These are phyloP conservation scores for Brachyistius frenatus DNA, from an alignment of 2,113 vertebrate species.

Conservation along the genomic window DNA sequence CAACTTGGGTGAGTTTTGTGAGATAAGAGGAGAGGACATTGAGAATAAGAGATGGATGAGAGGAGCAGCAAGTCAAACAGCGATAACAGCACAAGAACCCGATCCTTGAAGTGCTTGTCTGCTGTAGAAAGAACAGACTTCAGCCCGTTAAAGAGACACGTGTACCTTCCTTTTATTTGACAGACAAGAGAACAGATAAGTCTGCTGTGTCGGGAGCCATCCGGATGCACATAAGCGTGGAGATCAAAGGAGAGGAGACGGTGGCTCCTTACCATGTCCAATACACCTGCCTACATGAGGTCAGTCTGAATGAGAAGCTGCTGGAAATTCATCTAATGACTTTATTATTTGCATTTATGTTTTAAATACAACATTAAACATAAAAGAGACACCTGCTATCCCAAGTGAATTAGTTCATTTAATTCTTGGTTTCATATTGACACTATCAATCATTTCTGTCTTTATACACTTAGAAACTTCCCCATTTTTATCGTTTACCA, in stretches of 20 bases:
- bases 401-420: not conserved
- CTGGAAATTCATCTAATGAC: not conserved
- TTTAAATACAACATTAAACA: slow-evolving; percentile 18
- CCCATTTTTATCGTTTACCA: no score
- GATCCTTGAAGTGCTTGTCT: slow-evolving; percentile 38
- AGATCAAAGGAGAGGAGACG: slow-evolving; percentile 99
- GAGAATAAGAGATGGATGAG: slow-evolving; percentile 3
- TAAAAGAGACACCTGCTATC: slow-evolving; percentile 6
- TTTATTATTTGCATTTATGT: slow-evolving; percentile 21
- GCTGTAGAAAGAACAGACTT: slow-evolving; percentile 32
- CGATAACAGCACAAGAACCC: slow-evolving; percentile 28
- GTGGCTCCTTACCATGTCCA: slow-evolving; percentile 97
- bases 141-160: slow-evolving; percentile 25
- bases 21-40: slow-evolving; percentile 9
- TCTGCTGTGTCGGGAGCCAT: slow-evolving; percentile 97
- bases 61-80: slow-evolving; percentile 4
- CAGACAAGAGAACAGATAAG: slow-evolving; percentile 98
- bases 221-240: slow-evolving; percentile 97
- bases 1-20: slow-evolving; percentile 90
- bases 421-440: no score
- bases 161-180: slow-evolving; percentile 41
- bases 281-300: slow-evolving; percentile 98
- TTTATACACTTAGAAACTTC: no score
- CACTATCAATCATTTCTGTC: no score
- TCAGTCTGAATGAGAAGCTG: slow-evolving; percentile 71